These are phyloP conservation scores for Lasius fuliginosus DNA, from an alignment of 2,888 invertebrate species.

Conservation along the genomic window DNA sequence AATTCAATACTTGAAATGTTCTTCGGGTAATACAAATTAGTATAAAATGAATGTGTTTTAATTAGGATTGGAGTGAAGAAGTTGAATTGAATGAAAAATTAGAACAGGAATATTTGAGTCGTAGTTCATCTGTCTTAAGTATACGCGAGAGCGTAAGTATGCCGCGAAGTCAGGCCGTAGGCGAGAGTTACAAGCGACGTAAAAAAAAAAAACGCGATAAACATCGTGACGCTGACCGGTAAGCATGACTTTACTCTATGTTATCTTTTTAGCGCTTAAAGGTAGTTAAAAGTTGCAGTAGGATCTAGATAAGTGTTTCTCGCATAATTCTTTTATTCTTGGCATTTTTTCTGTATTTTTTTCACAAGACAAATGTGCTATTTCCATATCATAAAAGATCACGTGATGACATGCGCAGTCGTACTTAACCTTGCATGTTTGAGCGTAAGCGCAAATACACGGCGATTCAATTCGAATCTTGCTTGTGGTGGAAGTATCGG, in stretches of 20 bases:
- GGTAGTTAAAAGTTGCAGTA: neutral
- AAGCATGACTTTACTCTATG: slow-evolving; percentile 46
- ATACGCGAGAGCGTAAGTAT: slow-evolving; percentile 82
- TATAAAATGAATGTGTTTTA: slow-evolving; percentile 21
- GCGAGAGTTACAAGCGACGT: slow-evolving; percentile 59
- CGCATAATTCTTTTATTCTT: neutral
- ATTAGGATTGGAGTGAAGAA: slow-evolving; percentile 89
- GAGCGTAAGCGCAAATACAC: neutral
- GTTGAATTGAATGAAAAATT: slow-evolving; percentile 87
- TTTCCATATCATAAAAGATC: neutral
- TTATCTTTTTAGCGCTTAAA: neutral
- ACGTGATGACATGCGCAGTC: neutral
- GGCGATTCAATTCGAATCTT: neutral
- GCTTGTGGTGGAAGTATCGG: neutral
- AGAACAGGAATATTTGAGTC: slow-evolving; percentile 87
- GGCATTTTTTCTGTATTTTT: neutral
- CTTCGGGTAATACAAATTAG: neutral
- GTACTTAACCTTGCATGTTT: neutral
- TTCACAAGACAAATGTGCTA: neutral
- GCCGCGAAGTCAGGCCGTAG: slow-evolving; percentile 72
- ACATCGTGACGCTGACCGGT: slow-evolving; percentile 81
- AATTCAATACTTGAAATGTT: neutral
- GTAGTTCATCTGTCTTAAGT: slow-evolving; percentile 88
- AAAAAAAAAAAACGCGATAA: slow-evolving; percentile 84
- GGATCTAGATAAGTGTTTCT: neutral